Percentiles rank a stretch among this genome's conserved stretches.
phyloP scores from a whole-genome alignment of 2,888 invertebrate genomes.

The Polydrusus pterygomalis region DNA sequence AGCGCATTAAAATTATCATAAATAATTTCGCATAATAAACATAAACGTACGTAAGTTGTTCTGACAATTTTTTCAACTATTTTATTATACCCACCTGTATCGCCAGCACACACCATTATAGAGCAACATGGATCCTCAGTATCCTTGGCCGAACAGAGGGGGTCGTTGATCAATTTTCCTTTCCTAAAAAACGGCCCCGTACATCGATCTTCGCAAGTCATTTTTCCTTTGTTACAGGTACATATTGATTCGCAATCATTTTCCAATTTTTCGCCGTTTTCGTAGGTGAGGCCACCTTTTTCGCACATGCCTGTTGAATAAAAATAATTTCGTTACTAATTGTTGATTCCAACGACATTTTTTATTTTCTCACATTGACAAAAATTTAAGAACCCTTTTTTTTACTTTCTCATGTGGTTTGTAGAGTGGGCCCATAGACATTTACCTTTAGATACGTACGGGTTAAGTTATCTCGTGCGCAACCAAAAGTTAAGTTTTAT shows the following conservation, averaged over 20 bases:
- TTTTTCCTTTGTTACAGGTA: slow-evolving; percentile 81
- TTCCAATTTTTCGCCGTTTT: slow-evolving; percentile 81
- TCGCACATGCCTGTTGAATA: slow-evolving; percentile 64
- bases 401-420: no score
- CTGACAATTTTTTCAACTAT: no score
- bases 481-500: no score
- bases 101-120: slow-evolving; percentile 81
- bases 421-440: no score
- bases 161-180: slow-evolving; percentile 80
- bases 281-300: slow-evolving; percentile 72
- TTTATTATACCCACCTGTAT: slow-evolving; percentile 74
- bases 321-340: not conserved
- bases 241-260: slow-evolving; percentile 87
- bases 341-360: no score
- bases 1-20: no score
- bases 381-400: no score
- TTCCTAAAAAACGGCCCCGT: slow-evolving; percentile 80
- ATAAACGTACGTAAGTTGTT: no score
- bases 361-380: no score
- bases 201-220: slow-evolving; percentile 84
- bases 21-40: no score
- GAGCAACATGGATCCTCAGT: slow-evolving; percentile 84
- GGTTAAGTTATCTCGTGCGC: no score
- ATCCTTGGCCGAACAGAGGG: slow-evolving; percentile 82
- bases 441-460: no score